Evolutionary conservation across 2,113 vertebrate genomes (phyloP).

Genomic region (Aepyceros melampus): DNA sequence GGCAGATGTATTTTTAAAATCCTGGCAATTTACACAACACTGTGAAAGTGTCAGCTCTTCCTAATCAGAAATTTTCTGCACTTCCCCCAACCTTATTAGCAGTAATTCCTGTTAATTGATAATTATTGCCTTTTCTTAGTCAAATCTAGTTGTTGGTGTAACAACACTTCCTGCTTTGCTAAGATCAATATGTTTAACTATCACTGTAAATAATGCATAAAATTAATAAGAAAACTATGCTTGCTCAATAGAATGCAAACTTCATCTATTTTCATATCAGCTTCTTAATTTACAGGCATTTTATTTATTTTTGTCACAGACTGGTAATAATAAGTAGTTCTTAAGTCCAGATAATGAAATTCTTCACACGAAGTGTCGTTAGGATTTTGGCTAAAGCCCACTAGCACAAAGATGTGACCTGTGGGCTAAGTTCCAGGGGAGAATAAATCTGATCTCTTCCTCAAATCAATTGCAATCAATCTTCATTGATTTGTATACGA

Average conservation of each 20-base stretch:
- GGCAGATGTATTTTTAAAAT: conserved; percentile 66
- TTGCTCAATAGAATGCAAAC: not conserved
- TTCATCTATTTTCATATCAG: conserved; percentile 1
- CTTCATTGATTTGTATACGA: not conserved
- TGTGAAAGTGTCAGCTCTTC: conserved; percentile 66
- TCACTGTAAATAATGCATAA: conserved; percentile 71
- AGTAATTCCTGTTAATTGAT: conserved; percentile 79
- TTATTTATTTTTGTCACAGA: not conserved
- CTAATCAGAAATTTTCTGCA: conserved; percentile 62
- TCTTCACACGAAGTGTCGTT: not conserved
- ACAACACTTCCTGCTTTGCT: conserved; percentile 68
- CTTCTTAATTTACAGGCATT: not conserved
- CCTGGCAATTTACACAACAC: conserved; percentile 73
- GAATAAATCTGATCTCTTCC: not conserved
- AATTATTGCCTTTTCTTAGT: conserved; percentile 79
- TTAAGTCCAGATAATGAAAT: conserved; percentile 7
- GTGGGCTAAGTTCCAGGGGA: not conserved
- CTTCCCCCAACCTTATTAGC: conserved; percentile 67
- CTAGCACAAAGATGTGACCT: not conserved
- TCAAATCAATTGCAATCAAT: not conserved
- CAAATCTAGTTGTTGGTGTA: conserved; percentile 69
- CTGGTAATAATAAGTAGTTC: conserved; percentile 2
- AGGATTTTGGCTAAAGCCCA: not conserved
- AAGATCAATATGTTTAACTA: conserved; percentile 69
- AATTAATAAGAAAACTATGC: conserved; percentile 62